Conservation (phyloP, 1,140 invertebrate species). For the Drosophila lacteicornis region DNA sequence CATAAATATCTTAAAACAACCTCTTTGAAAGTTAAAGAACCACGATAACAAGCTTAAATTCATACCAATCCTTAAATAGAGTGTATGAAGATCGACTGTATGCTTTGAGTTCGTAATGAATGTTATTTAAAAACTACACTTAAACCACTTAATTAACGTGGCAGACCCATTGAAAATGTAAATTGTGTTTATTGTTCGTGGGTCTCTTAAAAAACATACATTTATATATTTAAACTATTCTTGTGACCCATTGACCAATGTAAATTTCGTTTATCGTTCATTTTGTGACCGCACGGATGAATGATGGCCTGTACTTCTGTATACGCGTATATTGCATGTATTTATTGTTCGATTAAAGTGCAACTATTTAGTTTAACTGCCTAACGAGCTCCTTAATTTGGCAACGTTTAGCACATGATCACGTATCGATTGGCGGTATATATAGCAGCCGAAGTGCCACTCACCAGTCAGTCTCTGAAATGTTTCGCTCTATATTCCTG, state of each 20-base stretch:
- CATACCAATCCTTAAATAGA: background rate
- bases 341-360: slow-evolving; percentile 83
- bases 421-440: slow-evolving; percentile 21
- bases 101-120: slow-evolving; percentile 10
- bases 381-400: slow-evolving; percentile 35
- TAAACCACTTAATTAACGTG: slow-evolving; percentile 10
- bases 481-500: slow-evolving; percentile 28
- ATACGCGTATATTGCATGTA: slow-evolving; percentile 70
- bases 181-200: slow-evolving; percentile 20
- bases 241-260: slow-evolving; percentile 52
- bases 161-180: slow-evolving; percentile 5
- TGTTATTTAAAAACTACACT: slow-evolving; percentile 14
- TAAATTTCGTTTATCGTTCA: slow-evolving; percentile 62
- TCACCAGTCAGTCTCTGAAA: slow-evolving; percentile 12
- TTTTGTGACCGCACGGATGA: slow-evolving; percentile 38
- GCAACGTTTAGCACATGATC: slow-evolving; percentile 18
- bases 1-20: too few species aligned
- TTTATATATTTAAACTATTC: slow-evolving; percentile 32
- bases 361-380: slow-evolving; percentile 76
- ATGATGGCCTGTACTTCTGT: slow-evolving; percentile 61
- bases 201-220: background rate
- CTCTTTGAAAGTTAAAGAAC: background rate
- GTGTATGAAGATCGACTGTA: slow-evolving; percentile 20
- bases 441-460: slow-evolving; percentile 14
- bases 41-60: background rate